Evolutionary conservation across 2,113 vertebrate species (phyloP).

Genomic region (Oryzias curvinotus): DNA sequence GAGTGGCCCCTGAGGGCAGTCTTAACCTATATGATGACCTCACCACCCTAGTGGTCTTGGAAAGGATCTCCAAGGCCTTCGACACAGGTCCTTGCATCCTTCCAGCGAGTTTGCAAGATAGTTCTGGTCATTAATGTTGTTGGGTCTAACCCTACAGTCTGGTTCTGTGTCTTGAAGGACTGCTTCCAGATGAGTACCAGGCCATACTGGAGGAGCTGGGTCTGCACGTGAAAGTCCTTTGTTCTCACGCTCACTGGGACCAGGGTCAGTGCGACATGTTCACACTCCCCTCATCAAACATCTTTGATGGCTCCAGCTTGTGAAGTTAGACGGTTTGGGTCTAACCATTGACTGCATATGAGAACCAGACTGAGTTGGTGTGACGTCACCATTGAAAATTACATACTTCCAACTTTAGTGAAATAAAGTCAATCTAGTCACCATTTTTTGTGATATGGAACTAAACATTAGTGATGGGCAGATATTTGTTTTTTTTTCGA

Average conservation of each 20-base stretch:
- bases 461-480: too few species aligned
- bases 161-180: slow-evolving; percentile 50
- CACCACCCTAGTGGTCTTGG: slow-evolving; percentile 45
- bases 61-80: slow-evolving; percentile 42
- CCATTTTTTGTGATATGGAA: too few species aligned
- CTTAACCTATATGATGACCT: slow-evolving; percentile 64
- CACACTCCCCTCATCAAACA: too few species aligned
- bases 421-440: too few species aligned
- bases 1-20: slow-evolving; percentile 31
- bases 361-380: too few species aligned
- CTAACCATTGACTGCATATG: too few species aligned
- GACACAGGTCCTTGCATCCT: slow-evolving; percentile 44
- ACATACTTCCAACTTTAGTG: too few species aligned
- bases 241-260: slow-evolving; percentile 76
- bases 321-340: too few species aligned
- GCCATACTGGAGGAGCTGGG: slow-evolving; percentile 65
- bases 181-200: slow-evolving; percentile 59
- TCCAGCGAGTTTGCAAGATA: too few species aligned
- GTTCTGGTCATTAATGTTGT: background rate
- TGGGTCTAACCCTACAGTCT: background rate
- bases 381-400: too few species aligned
- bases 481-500: too few species aligned
- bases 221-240: slow-evolving; percentile 48
- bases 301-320: too few species aligned
- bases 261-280: slow-evolving; percentile 66